Conservation (phyloP, 2,888 invertebrate species). For the Leptogaster cylindrica region DNA sequence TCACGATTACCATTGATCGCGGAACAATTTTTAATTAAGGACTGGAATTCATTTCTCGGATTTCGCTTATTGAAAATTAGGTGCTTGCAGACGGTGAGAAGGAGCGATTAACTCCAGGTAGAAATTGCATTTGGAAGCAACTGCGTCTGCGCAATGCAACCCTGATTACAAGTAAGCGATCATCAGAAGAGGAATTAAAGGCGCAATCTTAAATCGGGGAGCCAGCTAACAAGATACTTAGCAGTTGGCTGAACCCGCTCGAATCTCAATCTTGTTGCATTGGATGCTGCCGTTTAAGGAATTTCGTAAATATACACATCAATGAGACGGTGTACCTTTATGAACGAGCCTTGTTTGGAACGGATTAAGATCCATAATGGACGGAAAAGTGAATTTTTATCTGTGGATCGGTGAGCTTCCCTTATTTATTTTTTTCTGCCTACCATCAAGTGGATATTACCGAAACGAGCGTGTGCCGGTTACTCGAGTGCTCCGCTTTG, state of each 20-base stretch:
- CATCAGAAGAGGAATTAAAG: conserved; percentile 25
- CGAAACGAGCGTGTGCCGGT: conserved; percentile 15
- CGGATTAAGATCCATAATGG: conserved; percentile 40
- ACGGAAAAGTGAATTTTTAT: conserved; percentile 38
- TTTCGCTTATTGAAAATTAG: conserved; percentile 22
- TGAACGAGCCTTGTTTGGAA: conserved; percentile 34
- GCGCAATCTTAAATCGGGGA: conserved; percentile 27
- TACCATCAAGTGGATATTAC: conserved; percentile 29
- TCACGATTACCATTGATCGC: conserved; percentile 12
- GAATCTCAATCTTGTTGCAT: conserved; percentile 17
- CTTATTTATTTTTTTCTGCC: conserved; percentile 1
- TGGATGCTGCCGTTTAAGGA: conserved; percentile 14
- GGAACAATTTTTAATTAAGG: conserved; percentile 23
- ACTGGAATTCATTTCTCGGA: background rate
- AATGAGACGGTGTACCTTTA: background rate
- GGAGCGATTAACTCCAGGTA: conserved; percentile 5
- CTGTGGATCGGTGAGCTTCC: background rate
- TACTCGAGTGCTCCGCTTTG: background rate
- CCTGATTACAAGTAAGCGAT: conserved; percentile 33
- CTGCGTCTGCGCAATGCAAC: conserved; percentile 18
- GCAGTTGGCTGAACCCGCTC: conserved; percentile 16
- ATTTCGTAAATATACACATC: background rate
- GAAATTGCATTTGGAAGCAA: conserved; percentile 20
- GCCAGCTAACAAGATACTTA: conserved; percentile 25
- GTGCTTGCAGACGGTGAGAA: conserved; percentile 4